Percentiles rank a stretch among this genome's conserved stretches.
Evolutionary conservation across 2,888 invertebrate genomes (phyloP).

Genomic region (Torymus auratus): DNA sequence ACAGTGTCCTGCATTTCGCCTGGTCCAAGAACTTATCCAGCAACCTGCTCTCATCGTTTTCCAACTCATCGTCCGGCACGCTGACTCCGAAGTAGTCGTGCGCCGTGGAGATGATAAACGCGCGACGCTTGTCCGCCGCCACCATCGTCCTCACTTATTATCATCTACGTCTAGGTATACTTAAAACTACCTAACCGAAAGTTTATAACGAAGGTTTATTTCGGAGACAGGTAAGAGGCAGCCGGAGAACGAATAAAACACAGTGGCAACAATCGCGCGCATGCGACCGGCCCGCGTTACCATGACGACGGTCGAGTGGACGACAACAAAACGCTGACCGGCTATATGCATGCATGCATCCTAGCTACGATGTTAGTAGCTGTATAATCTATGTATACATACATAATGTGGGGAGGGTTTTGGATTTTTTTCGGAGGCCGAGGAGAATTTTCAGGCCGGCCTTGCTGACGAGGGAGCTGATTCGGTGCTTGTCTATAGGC

Average conservation of each 20-base stretch:
- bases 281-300: slow-evolving; percentile 16
- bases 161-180: not conserved
- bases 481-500: no score
- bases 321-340: slow-evolving; percentile 46
- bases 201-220: no score
- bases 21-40: slow-evolving; percentile 71
- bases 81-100: slow-evolving; percentile 69
- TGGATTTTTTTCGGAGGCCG: no score
- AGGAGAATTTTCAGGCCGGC: no score
- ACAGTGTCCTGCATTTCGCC: slow-evolving; percentile 69
- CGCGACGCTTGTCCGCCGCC: slow-evolving; percentile 66
- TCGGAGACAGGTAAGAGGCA: not conserved
- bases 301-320: slow-evolving; percentile 44
- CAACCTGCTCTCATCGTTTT: slow-evolving; percentile 61
- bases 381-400: no score
- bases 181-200: not conserved
- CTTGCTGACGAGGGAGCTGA: no score
- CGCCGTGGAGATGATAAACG: slow-evolving; percentile 70
- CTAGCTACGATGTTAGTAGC: no score
- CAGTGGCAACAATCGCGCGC: not conserved
- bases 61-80: slow-evolving; percentile 54
- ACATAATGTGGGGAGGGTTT: no score
- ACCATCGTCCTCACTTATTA: slow-evolving; percentile 60
- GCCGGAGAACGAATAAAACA: not conserved
- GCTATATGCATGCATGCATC: not conserved